Base-by-base conservation (phyloP, 2,888 invertebrate species). In the Myopa testacea region DNA sequence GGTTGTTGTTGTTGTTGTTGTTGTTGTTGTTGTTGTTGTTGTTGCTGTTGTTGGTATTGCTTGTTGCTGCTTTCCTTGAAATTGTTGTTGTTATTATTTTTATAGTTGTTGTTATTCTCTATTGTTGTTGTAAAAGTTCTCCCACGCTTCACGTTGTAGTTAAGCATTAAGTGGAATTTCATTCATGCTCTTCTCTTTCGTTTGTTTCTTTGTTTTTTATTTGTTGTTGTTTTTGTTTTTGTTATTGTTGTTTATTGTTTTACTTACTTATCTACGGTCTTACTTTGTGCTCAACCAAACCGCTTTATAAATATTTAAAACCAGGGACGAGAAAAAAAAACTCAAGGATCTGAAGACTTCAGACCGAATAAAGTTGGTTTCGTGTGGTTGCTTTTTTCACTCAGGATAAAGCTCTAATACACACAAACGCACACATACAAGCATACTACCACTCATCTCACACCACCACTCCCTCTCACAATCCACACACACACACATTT, bases 291-390 rank as follows among this genome's bases (percentile, higher is more conserved):
- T 58, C 6, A 58, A 58, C 5, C 19, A 58, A 58, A 10, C 26
- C 26, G n/a, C 62, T 62, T 62, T 62, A 26, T 62, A 62, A 62
- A 62, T 62, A 62, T 62, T 62, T 26, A 5, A 62, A 62, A 26
- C 34, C 26, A 12, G 16, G 19, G 4, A 58, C 19, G 8, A 26
- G 8, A 26, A 62, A 10, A 26, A 19, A 62, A 4, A 58, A 58
- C 58, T 45, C 45, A 45, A 45, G 45, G 45, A 45, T 45, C 1
- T 45, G 7, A 45, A 45, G 10, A 45, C 45, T 45, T 45, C 7
- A 45, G 45, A 45, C 45, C 0, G 45, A 45, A 45, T 8, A 45
- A 45, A 19, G 60, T 19, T 55, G 4, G 26, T 34, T 62, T n/a
- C 3, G 16, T n/a, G n/a, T 34, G 45, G 7, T 45, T 45, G 7